These are phyloP conservation scores for Calidris pygmaea DNA, from an alignment of 2,113 vertebrate species.

Conservation along the genomic window DNA sequence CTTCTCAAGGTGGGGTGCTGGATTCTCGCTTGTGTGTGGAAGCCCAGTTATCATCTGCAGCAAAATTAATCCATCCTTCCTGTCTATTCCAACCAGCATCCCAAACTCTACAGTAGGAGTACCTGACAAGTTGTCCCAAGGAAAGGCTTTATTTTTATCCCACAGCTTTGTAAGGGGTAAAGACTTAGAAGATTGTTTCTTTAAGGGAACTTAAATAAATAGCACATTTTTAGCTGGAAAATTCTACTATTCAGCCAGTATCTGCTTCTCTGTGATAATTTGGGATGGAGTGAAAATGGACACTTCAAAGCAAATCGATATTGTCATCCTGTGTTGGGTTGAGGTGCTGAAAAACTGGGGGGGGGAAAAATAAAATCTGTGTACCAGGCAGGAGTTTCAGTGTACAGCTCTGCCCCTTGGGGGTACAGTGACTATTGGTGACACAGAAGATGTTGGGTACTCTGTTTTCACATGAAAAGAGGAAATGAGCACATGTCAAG, in stretches of 20 bases:
- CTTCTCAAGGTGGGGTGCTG: neutral
- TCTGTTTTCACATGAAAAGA: neutral
- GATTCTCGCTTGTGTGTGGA: neutral
- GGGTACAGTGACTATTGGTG: neutral
- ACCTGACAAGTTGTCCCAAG: neutral
- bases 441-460: neutral
- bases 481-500: accelerated
- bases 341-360: neutral
- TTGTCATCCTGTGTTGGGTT: neutral
- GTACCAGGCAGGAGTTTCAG: neutral
- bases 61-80: neutral
- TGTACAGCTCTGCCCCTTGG: neutral
- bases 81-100: neutral
- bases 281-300: neutral
- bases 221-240: neutral
- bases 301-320: neutral
- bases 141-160: neutral
- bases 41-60: neutral
- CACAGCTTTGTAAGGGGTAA: neutral
- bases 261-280: neutral
- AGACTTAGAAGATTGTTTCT: neutral
- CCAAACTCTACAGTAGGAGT: neutral
- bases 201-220: neutral
- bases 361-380: neutral
- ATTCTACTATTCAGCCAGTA: neutral